Base-by-base conservation (phyloP, 2,113 vertebrate genomes). In the Periophthalmus modestus region DNA sequence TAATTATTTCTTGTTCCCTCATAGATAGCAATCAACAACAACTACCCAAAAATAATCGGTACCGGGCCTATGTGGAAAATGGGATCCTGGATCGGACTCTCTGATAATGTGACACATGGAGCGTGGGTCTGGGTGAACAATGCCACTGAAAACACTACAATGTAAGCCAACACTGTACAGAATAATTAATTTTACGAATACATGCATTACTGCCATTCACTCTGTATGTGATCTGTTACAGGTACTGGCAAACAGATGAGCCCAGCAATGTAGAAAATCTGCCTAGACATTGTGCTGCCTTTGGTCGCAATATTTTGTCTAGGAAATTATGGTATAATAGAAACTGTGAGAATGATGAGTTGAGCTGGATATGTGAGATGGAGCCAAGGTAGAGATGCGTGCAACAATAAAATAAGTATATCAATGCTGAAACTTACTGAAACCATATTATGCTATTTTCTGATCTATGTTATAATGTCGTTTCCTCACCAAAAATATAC, bases 291-390 rank as follows among this genome's bases (percentile, higher is more conserved):
- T 92, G 90, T 68, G 85, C 24, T 34, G 89, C 83, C 58, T 57
- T 85, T 43, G 33, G 24, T 59, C 48, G 55, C 16, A 61, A 4
- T 3, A 0, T 1, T 2, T 62, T 79, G 9, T 2, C 1, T 21
- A 61, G 0, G 19, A 73, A 7, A 48, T 73, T 71, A 0, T 89
- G 77, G 87, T 85, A 71, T 19, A 88, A 78, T 63, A 77, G 21
- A 3, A 71, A 86, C 55, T 90, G 90, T 71, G 5, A 36, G 0
- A 2, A 43, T 3, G 36, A 77, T 36, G 7, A 6, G 0, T 24
- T 62, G 1, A 68, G 80, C 75, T 92, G 86, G 86, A 83, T 92
- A 58, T 92, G 90, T 73, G 89, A 92, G 68, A 85, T 70, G 82
- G 33, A 69, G 52, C 68, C 66, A 68, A 9, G 1, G 59, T 14